Conservation (phyloP, 2,888 invertebrate genomes). For the Melitaea athalia region DNA sequence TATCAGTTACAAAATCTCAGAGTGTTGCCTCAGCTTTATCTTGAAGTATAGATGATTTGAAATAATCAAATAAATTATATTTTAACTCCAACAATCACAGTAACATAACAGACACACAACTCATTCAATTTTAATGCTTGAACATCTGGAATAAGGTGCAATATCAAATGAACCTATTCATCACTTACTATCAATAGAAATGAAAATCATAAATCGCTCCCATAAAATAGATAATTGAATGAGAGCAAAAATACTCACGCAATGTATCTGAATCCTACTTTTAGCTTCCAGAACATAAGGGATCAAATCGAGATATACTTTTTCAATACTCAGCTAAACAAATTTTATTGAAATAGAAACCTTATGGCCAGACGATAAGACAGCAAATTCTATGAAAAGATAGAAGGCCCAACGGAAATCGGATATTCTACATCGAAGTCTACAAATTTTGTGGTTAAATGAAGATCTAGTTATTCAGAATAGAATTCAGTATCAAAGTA, state of each 20-base stretch:
- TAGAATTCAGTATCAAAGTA: too few species aligned
- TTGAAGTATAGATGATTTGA: not conserved
- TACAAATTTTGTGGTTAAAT: constrained; percentile 1
- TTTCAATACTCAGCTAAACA: constrained; percentile 6
- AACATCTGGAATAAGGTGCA: not conserved
- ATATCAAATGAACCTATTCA: not conserved
- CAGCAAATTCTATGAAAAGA: not conserved
- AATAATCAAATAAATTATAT: constrained; percentile 2
- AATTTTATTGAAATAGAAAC: not conserved
- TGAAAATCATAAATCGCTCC: not conserved
- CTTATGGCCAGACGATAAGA: not conserved
- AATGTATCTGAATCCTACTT: not conserved
- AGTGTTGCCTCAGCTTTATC: not conserved
- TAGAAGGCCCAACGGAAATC: constrained; percentile 3
- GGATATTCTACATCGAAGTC: not conserved
- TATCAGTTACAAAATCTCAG: not conserved
- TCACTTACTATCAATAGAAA: constrained; percentile 2
- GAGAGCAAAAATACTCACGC: not conserved
- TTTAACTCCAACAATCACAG: not conserved
- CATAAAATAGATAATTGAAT: not conserved
- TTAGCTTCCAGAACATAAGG: constrained; percentile 10
- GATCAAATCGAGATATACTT: constrained; percentile 9
- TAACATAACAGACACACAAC: not conserved
- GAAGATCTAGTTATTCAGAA: constrained; percentile 1
- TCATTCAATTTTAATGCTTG: not conserved